These are phyloP conservation scores for Thaumetopoea pityocampa DNA, from an alignment of 1,140 invertebrate species.

Conservation along the genomic window DNA sequence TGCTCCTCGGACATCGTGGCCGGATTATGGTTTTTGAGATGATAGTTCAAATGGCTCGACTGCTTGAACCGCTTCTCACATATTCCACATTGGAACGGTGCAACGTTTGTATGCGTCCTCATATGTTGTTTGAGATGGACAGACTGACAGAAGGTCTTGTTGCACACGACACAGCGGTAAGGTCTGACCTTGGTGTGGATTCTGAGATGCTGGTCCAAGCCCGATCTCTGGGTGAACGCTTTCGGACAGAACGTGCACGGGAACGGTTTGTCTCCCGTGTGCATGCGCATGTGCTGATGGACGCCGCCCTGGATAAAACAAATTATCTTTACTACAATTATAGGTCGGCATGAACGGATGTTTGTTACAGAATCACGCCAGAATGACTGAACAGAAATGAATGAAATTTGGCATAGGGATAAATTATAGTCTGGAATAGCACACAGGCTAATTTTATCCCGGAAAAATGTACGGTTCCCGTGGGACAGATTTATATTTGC, in stretches of 20 bases:
- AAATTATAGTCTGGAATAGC: too few species aligned
- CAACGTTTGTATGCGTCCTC: conserved; percentile 78
- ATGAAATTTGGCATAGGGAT: too few species aligned
- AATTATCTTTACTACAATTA: background rate
- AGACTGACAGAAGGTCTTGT: conserved; percentile 78
- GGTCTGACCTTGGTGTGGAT: conserved; percentile 81
- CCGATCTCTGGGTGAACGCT: conserved; percentile 87
- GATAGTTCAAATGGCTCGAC: conserved; percentile 66
- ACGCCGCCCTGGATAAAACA: conserved; percentile 40
- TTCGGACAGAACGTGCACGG: conserved; percentile 89
- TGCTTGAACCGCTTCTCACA: conserved; percentile 77
- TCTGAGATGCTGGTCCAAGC: conserved; percentile 78
- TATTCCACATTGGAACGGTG: conserved; percentile 83
- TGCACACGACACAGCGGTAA: conserved; percentile 82
- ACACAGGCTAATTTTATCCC: too few species aligned
- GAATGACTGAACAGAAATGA: too few species aligned
- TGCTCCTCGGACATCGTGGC: conserved; percentile 44
- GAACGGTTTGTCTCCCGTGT: conserved; percentile 86
- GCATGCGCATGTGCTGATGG: conserved; percentile 76
- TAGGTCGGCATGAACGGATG: background rate
- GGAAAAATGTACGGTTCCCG: too few species aligned
- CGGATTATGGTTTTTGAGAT: conserved; percentile 57
- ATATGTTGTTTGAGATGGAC: conserved; percentile 69
- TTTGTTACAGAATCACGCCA: too few species aligned
- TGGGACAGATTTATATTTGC: too few species aligned